Evolutionary conservation across 2,888 invertebrate species (phyloP).

Genomic region (Thelaira solivaga): DNA sequence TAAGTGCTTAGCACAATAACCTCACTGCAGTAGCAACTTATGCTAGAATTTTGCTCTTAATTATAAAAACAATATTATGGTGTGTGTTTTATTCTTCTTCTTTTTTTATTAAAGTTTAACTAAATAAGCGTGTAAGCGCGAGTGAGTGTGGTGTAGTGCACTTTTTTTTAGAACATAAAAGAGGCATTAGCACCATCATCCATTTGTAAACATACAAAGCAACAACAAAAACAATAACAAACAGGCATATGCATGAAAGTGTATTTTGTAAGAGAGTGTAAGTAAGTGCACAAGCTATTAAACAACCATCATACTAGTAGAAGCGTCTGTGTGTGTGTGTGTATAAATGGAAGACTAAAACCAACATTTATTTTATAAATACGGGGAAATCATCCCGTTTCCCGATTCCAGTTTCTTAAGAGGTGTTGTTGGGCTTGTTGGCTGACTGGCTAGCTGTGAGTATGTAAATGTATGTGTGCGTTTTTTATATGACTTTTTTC

Average conservation of each 20-base stretch:
- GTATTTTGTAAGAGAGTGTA: neutral
- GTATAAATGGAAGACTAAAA: neutral
- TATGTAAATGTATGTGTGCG: neutral
- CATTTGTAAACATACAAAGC: slow-evolving; percentile 51
- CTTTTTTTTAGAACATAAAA: slow-evolving; percentile 52
- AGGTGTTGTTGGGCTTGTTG: slow-evolving; percentile 20
- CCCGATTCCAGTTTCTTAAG: slow-evolving; percentile 49
- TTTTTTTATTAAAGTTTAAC: slow-evolving; percentile 45
- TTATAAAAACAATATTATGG: slow-evolving; percentile 45
- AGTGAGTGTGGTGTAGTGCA: slow-evolving; percentile 46
- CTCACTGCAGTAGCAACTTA: neutral
- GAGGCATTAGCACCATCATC: slow-evolving; percentile 61
- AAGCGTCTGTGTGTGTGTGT: neutral
- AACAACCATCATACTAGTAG: no score
- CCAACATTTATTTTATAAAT: slow-evolving; percentile 55
- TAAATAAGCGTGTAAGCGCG: slow-evolving; percentile 33
- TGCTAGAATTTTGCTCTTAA: slow-evolving; percentile 26
- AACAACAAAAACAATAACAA: slow-evolving; percentile 40
- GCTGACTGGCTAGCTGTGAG: no score
- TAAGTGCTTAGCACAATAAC: no score
- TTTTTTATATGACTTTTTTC: neutral
- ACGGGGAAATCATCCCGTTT: slow-evolving; percentile 67
- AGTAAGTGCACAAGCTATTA: no score
- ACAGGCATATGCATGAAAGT: slow-evolving; percentile 1
- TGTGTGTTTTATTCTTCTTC: slow-evolving; percentile 14